A percentile compares a stretch with the other conserved stretches of the same genome.
Evolutionary conservation across 2,797 vertebrate species (phyloP).

Genomic region (Hozukius guyotensis): DNA sequence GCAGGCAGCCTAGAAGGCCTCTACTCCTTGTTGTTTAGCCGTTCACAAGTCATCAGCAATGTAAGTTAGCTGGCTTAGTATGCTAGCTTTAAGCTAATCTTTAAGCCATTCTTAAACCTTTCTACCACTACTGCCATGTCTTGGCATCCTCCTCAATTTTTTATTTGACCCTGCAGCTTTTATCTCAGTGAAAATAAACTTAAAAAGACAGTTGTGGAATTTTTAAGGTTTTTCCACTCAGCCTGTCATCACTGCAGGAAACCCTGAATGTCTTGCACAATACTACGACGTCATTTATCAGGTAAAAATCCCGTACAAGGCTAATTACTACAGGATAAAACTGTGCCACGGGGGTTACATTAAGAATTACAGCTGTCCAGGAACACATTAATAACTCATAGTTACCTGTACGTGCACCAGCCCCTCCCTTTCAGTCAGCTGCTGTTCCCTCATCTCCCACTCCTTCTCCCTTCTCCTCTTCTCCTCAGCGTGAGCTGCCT

Average conservation of each 20-base stretch:
- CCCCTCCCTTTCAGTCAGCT: slow-evolving; percentile 84
- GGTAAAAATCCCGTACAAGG: background rate
- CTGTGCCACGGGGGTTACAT: background rate
- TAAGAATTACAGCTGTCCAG: background rate
- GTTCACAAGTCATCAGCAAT: background rate
- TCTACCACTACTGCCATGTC: background rate
- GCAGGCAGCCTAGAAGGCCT: background rate
- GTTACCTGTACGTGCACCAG: slow-evolving; percentile 75
- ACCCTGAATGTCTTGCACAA: background rate
- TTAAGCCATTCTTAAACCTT: background rate
- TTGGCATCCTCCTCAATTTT: background rate
- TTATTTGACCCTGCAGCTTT: background rate
- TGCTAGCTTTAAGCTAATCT: background rate
- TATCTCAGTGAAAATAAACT: background rate
- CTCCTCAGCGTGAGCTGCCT: slow-evolving; percentile 90
- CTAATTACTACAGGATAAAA: background rate
- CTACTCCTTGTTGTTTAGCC: background rate
- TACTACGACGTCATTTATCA: background rate
- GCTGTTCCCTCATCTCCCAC: slow-evolving; percentile 88
- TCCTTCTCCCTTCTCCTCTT: slow-evolving; percentile 85
- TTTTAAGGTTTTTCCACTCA: background rate
- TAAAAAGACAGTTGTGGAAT: background rate
- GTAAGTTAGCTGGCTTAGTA: background rate
- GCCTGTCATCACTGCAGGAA: background rate
- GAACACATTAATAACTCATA: background rate